Evolutionary conservation across 2,113 vertebrate genomes (phyloP), one percentile per base, ranked within the genome.

Genomic region (Alligator mississippiensis): DNA sequence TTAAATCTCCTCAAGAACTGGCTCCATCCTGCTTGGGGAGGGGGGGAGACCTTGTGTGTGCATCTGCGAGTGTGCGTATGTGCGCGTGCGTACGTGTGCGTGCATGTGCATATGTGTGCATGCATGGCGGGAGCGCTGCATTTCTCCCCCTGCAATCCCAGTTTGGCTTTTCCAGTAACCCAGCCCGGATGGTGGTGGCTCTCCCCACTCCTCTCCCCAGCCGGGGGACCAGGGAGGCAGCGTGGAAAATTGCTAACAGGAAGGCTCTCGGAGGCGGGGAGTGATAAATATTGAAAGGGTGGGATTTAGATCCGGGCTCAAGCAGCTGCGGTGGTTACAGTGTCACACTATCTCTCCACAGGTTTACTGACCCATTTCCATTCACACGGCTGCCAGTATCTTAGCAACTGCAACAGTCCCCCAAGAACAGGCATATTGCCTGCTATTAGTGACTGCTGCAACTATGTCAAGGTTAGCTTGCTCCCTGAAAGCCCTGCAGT

Each of bases 331-430:
- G 98, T 97, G 98, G 98, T 98, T 98, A 95, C 97, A 98, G 98
- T 99, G 99, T 99, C 98, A 98, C 98, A 98, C 98, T 98, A 98
- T 98, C 98, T 99, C 99, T 99, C 99, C 98, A 98, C 97, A 99
- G 99, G 99, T 99, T 98, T 98, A 98, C 98, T 99, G 99, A 99
- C 99, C 99, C 99, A 99, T 98, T 99, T 99, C 98, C 98, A 98
- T 98, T 98, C 98, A 98, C 98, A 98, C 98, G 98, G 98, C 99
- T 99, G 99, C 98, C 96, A 98, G 99, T 99, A 99, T 99, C 99
- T 99, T 99, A 99, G 99, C 99, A 99, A 99, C 99, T 98, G 98
- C 99, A 98, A 98, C 98, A 98, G 98, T 99, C 99, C 99, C 99
- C 98, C 98, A 98, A 99, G 99, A 99, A 99, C 98, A 99, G 98